Conservation (phyloP, 2,113 vertebrate genomes). For the Datnioides undecimradiatus region DNA sequence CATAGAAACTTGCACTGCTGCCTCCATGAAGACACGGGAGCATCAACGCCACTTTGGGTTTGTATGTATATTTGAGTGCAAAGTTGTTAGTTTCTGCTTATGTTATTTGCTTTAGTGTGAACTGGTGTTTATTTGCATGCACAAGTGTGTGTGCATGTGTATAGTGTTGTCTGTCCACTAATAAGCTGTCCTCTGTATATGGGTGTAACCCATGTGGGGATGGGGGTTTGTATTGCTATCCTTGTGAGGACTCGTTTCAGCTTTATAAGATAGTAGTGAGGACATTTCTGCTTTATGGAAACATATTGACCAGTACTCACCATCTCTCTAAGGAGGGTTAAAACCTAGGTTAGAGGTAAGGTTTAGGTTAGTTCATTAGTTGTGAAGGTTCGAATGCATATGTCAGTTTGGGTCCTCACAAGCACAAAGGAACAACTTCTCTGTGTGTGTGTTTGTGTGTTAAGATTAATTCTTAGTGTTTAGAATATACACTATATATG, state of each 20-base stretch:
- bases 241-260: neutral
- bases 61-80: neutral
- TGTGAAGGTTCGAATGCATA: neutral
- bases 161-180: neutral
- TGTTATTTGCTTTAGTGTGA: neutral
- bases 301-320: neutral
- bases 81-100: neutral
- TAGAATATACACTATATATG: constrained; percentile 33
- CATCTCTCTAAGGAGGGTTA: neutral
- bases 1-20: neutral
- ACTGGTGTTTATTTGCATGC: neutral
- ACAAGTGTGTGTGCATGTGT: neutral
- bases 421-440: constrained; percentile 5
- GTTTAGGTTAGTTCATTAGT: neutral
- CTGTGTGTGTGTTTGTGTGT: neutral
- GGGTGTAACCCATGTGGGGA: too few species aligned
- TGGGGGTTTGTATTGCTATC: too few species aligned
- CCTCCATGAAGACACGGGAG: too few species aligned
- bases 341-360: neutral
- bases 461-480: constrained; percentile 19
- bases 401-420: neutral
- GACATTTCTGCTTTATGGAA: too few species aligned
- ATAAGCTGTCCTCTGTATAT: too few species aligned
- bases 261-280: neutral
- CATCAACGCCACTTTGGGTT: neutral